Conservation (phyloP, 35 echinoderm and acorn worm genomes). For the Chiridota heheva region DNA sequence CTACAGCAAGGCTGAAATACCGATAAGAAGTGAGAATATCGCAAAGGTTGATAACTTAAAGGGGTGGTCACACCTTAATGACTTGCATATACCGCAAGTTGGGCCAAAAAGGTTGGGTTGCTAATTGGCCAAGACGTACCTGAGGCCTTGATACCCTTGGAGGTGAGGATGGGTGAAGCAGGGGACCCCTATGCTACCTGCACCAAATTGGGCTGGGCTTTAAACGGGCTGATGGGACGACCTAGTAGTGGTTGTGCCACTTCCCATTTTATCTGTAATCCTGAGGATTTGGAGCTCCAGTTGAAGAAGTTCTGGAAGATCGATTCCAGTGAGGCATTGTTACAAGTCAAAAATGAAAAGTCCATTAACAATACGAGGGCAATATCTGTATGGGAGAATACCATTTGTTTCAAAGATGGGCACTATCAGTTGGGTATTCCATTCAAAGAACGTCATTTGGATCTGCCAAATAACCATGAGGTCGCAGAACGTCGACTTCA, state of each 20-base stretch:
- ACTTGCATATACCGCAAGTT: slow-evolving; percentile 43
- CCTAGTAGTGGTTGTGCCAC: background rate
- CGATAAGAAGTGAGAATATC: slow-evolving; percentile 20
- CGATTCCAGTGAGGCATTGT: slow-evolving; percentile 16
- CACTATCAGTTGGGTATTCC: slow-evolving; percentile 57
- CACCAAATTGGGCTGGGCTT: slow-evolving; percentile 36
- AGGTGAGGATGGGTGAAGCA: slow-evolving; percentile 14
- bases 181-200: slow-evolving; percentile 37
- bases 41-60: slow-evolving; percentile 31
- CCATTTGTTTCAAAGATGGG: slow-evolving; percentile 1
- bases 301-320: slow-evolving; percentile 39
- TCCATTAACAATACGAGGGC: slow-evolving; percentile 45
- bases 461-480: slow-evolving; percentile 23
- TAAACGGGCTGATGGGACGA: slow-evolving; percentile 34
- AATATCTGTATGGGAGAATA: slow-evolving; percentile 33
- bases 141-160: slow-evolving; percentile 40
- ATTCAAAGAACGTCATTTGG: slow-evolving; percentile 6
- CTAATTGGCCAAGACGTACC: slow-evolving; percentile 74
- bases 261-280: slow-evolving; percentile 22
- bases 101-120: slow-evolving; percentile 33
- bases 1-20: slow-evolving; percentile 16
- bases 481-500: slow-evolving; percentile 45
- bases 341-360: background rate
- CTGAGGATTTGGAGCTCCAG: slow-evolving; percentile 28
- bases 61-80: slow-evolving; percentile 54